Evolutionary conservation across 2,888 invertebrate genomes (phyloP).

Genomic region (Steinernema scapterisci): DNA sequence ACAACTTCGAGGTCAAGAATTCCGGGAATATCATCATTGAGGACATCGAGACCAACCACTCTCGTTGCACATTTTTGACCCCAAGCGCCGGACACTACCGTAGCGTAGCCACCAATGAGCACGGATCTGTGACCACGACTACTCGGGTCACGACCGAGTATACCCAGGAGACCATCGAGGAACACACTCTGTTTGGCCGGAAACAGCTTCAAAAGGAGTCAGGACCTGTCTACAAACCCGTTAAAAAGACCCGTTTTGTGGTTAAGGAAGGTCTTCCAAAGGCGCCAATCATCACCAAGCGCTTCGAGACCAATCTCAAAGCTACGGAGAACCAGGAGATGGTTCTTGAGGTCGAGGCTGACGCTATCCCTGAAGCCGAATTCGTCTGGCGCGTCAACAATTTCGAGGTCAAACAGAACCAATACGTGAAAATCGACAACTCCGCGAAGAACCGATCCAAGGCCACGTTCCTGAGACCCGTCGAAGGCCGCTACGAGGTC

Average conservation of each 20-base stretch:
- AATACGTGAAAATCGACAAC: constrained; percentile 40
- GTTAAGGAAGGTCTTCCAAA: constrained; percentile 46
- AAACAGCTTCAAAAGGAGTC: constrained; percentile 27
- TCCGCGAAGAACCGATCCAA: constrained; percentile 47
- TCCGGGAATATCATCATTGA: constrained; percentile 39
- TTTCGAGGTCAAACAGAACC: constrained; percentile 44
- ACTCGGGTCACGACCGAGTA: constrained; percentile 45
- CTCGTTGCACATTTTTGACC: constrained; percentile 39
- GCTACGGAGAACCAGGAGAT: constrained; percentile 45
- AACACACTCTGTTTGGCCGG: constrained; percentile 40
- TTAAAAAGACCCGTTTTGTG: constrained; percentile 36
- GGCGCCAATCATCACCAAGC: constrained; percentile 51
- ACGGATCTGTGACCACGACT: constrained; percentile 41
- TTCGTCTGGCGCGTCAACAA: constrained; percentile 64
- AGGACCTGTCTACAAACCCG: constrained; percentile 35
- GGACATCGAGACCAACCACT: constrained; percentile 41
- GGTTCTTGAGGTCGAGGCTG: constrained; percentile 50
- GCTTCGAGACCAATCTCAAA: constrained; percentile 45
- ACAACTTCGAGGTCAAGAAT: constrained; percentile 55
- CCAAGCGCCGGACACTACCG: constrained; percentile 66
- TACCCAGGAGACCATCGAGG: constrained; percentile 24
- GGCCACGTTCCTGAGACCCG: constrained; percentile 47
- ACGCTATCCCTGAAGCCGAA: constrained; percentile 59
- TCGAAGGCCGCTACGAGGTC: constrained; percentile 55
- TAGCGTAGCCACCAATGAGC: constrained; percentile 49